Evolutionary conservation across 2,113 vertebrate genomes (phyloP), one percentile per base, ranked within the genome.

Genomic region (Ceyx margarethae): DNA sequence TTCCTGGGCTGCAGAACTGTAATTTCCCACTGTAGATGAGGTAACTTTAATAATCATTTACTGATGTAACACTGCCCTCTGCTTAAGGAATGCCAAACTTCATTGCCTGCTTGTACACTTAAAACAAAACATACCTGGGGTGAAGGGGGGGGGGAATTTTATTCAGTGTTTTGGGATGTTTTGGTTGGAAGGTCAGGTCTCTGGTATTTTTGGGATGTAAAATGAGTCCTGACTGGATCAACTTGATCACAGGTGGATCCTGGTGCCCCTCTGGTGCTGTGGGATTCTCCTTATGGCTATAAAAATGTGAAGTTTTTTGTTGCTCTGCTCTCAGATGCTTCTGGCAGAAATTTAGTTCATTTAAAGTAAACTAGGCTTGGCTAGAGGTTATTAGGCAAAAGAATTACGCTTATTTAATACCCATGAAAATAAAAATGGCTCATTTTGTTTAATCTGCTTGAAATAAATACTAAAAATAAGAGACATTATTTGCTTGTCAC

Each of bases 21-120:
- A 20, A 68, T 72, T 90, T 93, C 48, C 4, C 29, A 6, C 29
- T 77, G 25, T 42, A 48, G n/a, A 53, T 73, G 31, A 58, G 64
- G 83, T 76, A 68, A 94, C 71, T 85, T 88, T 67, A 91, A 83
- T 93, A 87, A 78, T 42, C 26, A 22, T 94, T 93, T 95, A 56
- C 87, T 83, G 81, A 93, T 91, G 75, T 91, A 91, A 91, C 57
- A 68, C 91, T 95, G 91, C 88, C 96, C 89, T 93, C 92, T 92
- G 66, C 95, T 94, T 91, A 94, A 90, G 85, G 67, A 96, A 91
- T 85, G 74, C 67, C 45, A 93, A 93, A 92, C 77, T 95, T 94
- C 90, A 90, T 91, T 94, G 91, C 60, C 5, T 56, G 42, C 40
- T 21, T 74, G 53, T 56, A 3, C 45, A 7, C 51, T 42, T 90